Evolutionary conservation across 2,888 invertebrate species (phyloP), one percentile per base, ranked within the genome.

Genomic region (Cyclophora albipunctata): DNA sequence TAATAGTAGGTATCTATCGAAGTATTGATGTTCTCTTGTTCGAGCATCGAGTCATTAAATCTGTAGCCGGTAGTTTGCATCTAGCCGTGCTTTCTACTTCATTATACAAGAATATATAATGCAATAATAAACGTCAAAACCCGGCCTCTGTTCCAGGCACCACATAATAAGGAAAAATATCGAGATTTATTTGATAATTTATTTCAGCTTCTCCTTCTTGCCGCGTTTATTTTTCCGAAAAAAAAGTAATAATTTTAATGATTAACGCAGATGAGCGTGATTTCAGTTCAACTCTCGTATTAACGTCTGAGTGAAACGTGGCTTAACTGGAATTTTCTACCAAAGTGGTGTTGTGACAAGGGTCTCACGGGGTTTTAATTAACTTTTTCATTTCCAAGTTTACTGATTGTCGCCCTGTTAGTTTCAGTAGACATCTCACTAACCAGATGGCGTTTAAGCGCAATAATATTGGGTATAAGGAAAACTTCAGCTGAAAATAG

Each of bases 161-260:
- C 63, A 59, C 59, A 62, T 69, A 71, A 77, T 74, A 75, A 73
- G 69, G 72, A 75, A 75, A 78, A 73, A 73, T 55, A 60, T 66
- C 53, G 50, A 68, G 67, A 73, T 73, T 75, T 77, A 73, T 78
- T 66, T 54, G 52, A 53, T 47, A 69, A 69, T 73, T 74, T 69
- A 74, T 73, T 67, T 37, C 4, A 45, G 51, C 63, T 63, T 42
- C 55, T 51, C 57, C 62, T 37, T 47, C 20, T 42, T 42, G 37
- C 47, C 51, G 53, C 42, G 44, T 62, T 65, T 59, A 59, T 63
- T 5, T 65, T 51, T 47, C 49, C 49, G 51, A 51, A 60, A 65
- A 67, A 63, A 49, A 53, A 48, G 46, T 53, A 53, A 43, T 58
- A 53, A 59, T 59, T 58, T 48, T 50, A 54, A 62, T 57, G 48